Percentiles rank a stretch among this genome's conserved stretches.
These are phyloP conservation scores for Sorex fumeus DNA, from an alignment of 2,113 vertebrate genomes.

Conservation along the genomic window DNA sequence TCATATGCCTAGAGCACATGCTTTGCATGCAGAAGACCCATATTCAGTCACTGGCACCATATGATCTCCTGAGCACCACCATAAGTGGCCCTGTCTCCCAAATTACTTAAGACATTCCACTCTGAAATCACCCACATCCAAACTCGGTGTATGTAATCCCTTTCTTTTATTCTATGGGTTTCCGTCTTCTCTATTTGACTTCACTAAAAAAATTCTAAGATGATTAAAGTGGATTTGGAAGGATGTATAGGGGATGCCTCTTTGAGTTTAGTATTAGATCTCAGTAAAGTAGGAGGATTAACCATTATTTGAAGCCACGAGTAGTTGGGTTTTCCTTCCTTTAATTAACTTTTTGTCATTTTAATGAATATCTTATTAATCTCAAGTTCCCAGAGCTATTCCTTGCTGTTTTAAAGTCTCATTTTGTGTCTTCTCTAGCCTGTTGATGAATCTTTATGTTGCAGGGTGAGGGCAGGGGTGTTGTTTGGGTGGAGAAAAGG, in stretches of 20 bases:
- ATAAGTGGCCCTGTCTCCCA: no score
- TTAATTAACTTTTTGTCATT: conserved; percentile 15
- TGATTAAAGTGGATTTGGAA: background rate
- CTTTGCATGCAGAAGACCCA: no score
- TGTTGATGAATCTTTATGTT: background rate
- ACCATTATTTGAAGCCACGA: conserved; percentile 15
- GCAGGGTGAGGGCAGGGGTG: no score
- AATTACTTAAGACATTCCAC: no score
- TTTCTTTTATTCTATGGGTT: no score
- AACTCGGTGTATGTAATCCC: no score
- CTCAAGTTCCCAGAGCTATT: conserved; percentile 13
- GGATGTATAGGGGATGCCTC: background rate
- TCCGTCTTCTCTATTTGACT: no score
- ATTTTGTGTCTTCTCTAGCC: background rate
- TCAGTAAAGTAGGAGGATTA: background rate
- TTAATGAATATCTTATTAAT: conserved; percentile 40
- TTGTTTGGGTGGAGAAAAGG: background rate
- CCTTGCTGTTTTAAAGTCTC: conserved; percentile 37
- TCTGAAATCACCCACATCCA: no score
- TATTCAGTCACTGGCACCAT: no score
- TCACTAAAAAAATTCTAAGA: no score
- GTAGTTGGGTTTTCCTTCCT: conserved; percentile 19
- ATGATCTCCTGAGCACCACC: no score
- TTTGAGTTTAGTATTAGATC: conserved; percentile 39
- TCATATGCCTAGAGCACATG: no score